Evolutionary conservation across 2,888 invertebrate genomes (phyloP), one percentile per base, ranked within the genome.

Genomic region (Archips crataeganus): DNA sequence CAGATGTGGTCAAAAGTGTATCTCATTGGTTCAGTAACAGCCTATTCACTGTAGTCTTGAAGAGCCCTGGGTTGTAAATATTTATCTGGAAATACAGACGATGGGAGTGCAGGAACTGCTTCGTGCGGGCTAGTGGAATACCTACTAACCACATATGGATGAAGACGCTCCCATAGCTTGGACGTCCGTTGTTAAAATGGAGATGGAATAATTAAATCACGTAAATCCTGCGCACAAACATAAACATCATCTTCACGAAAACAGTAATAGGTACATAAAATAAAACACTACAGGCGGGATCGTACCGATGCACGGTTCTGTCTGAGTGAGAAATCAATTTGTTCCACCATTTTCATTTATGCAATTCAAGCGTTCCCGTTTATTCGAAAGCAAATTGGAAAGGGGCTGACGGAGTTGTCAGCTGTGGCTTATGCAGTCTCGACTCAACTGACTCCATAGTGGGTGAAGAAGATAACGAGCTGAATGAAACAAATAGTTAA

Each of bases 321-420:
- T 90, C 89, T 91, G 90, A 91, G 90, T 91, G 92, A 92, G 93
- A 92, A 93, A 93, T 92, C 93, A 93, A 93, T 93, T 93, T 90
- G 92, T 90, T 91, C 91, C 88, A 88, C 88, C 91, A 87, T 88
- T 92, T 93, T 92, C 92, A 93, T 93, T 93, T 91, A 91, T 93
- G 90, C 88, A 90, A 91, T 90, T 87, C 88, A 85, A 90, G 88
- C 88, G 85, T 87, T 91, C 87, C 90, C 90, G 92, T 93, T 93
- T 93, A 90, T 91, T 89, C 89, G 87, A 88, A 90, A 90, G 88
- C 90, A 92, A 93, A 93, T 94, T 93, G 93, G 89, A 93, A 92
- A 89, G 90, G 91, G 92, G 90, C 91, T 86, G 88, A 87, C 89
- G 88, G 87, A 88, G 91, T 90, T 92, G 92, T 91, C 92, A 90